phyloP scores from a whole-genome alignment of 1,140 invertebrate genomes.

The Grapholita molesta region DNA sequence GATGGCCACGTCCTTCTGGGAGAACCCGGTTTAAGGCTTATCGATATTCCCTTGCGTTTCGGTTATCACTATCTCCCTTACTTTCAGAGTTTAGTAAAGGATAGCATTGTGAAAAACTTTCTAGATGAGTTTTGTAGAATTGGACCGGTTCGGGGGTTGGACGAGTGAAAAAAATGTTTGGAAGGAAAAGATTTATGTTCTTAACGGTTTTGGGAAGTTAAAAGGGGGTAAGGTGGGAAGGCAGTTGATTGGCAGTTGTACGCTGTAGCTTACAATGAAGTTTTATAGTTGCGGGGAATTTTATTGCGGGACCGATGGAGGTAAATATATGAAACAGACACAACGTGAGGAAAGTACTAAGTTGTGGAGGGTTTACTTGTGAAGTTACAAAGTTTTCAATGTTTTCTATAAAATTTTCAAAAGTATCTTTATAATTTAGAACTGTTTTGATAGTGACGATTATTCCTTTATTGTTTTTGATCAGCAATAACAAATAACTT shows the following conservation, averaged over 20 bases:
- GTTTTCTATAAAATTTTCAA: no score
- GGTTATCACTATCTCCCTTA: not conserved
- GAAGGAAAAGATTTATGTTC: slow-evolving; percentile 4
- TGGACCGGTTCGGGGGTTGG: not conserved
- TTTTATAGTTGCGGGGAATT: not conserved
- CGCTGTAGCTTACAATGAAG: not conserved
- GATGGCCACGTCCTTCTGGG: slow-evolving; percentile 11
- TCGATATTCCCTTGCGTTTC: not conserved
- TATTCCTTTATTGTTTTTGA: no score
- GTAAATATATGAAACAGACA: no score
- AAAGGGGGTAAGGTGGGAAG: not conserved
- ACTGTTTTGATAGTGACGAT: no score
- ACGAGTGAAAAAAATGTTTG: slow-evolving; percentile 11
- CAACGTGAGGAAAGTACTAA: no score
- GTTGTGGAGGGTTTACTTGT: no score
- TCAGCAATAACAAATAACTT: no score
- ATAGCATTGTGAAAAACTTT: not conserved
- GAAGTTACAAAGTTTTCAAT: no score
- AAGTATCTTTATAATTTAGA: no score
- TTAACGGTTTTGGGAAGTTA: not conserved
- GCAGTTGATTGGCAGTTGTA: not conserved
- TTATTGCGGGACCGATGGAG: no score
- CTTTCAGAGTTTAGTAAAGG: not conserved
- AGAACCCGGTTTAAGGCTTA: not conserved
- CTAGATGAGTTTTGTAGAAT: not conserved